These are phyloP conservation scores for Drosophila mayri DNA, from an alignment of 1,140 invertebrate species.

Conservation along the genomic window DNA sequence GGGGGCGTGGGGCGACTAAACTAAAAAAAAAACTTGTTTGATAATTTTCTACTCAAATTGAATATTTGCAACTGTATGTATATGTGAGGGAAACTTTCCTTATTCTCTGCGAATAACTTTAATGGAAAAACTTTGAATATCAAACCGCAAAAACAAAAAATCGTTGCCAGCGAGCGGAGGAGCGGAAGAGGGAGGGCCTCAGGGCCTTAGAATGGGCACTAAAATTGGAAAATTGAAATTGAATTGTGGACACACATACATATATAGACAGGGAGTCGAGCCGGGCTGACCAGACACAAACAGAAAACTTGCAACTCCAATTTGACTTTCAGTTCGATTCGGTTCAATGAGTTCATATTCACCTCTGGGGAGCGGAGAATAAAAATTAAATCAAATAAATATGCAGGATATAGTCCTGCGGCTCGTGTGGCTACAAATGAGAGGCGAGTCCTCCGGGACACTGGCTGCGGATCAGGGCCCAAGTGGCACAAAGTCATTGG, in stretches of 20 bases:
- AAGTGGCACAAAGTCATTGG: slow-evolving; percentile 77
- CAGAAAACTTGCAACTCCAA: slow-evolving; percentile 32
- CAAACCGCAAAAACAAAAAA: slow-evolving; percentile 76
- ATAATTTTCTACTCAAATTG: slow-evolving; percentile 82
- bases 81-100: slow-evolving; percentile 68
- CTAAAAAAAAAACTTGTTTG: slow-evolving; percentile 70
- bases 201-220: slow-evolving; percentile 43
- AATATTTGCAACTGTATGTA: slow-evolving; percentile 76
- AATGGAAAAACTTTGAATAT: slow-evolving; percentile 84
- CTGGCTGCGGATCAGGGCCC: slow-evolving; percentile 45
- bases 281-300: slow-evolving; percentile 42
- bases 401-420: slow-evolving; percentile 42
- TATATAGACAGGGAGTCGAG: background rate
- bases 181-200: slow-evolving; percentile 3
- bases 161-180: slow-evolving; percentile 9
- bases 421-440: slow-evolving; percentile 42
- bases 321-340: slow-evolving; percentile 16
- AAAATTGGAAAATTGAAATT: slow-evolving; percentile 81
- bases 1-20: slow-evolving; percentile 4
- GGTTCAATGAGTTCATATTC: slow-evolving; percentile 51
- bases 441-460: slow-evolving; percentile 8
- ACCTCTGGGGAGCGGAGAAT: slow-evolving; percentile 35
- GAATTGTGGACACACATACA: slow-evolving; percentile 61
- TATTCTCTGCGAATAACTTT: slow-evolving; percentile 81
- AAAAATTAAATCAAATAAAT: slow-evolving; percentile 48